Evolutionary conservation across 2,113 vertebrate species (phyloP).

Genomic region (Alosa alosa): DNA sequence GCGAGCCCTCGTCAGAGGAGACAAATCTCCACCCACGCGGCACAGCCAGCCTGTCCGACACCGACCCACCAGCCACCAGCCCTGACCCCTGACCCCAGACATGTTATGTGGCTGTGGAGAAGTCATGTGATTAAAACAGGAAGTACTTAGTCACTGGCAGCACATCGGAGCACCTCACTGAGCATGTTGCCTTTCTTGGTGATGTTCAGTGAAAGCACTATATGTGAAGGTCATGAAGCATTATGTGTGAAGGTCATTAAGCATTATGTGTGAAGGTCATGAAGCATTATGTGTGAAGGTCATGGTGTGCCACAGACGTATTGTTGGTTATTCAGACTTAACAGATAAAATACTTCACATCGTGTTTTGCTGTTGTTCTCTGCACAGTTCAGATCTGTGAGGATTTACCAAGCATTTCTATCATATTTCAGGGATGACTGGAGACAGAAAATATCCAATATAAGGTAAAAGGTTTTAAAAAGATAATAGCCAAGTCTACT

Average conservation of each 20-base stretch:
- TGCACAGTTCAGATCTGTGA: too few species aligned
- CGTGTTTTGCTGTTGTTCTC: background rate
- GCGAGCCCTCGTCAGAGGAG: conserved; percentile 53
- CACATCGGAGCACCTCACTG: background rate
- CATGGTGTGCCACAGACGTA: background rate
- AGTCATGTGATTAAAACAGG: background rate
- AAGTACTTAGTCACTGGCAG: background rate
- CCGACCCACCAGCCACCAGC: conserved; percentile 55
- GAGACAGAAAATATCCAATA: too few species aligned
- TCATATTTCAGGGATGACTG: background rate
- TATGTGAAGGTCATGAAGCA: background rate
- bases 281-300: background rate
- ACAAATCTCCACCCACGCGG: conserved; percentile 60
- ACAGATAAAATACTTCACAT: background rate
- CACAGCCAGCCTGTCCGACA: conserved; percentile 46
- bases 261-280: too few species aligned
- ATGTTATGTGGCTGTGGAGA: background rate
- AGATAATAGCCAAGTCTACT: background rate
- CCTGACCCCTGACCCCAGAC: conserved; percentile 13
- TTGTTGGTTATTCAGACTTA: background rate
- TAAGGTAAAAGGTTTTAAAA: background rate
- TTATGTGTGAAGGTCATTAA: background rate
- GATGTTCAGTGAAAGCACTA: background rate
- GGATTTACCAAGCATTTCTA: background rate
- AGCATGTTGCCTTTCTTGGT: background rate